These are phyloP conservation scores for Styela clava DNA, from an alignment of 23 tunicate genomes.

Conservation along the genomic window DNA sequence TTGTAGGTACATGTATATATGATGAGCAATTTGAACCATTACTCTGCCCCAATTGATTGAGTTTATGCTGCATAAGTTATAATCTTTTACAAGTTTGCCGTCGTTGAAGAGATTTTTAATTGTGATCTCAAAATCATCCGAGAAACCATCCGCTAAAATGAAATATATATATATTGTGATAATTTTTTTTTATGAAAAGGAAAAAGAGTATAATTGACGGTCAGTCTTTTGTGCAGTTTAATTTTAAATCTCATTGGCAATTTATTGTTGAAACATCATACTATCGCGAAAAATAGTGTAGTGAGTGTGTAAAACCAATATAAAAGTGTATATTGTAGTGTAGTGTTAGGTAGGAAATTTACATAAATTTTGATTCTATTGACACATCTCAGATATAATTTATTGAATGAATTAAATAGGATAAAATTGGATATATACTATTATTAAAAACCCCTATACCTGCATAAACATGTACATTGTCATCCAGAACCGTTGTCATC, in stretches of 20 bases:
- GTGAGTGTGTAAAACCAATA: no score
- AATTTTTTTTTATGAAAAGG: background rate
- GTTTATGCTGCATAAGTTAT: constrained; percentile 63
- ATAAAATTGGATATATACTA: no score
- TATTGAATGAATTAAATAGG: no score
- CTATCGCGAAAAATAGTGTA: no score
- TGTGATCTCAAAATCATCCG: constrained; percentile 43
- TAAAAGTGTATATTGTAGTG: no score
- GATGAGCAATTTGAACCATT: constrained; percentile 84
- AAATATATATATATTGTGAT: background rate
- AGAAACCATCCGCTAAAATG: constrained; percentile 40
- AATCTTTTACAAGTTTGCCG: constrained; percentile 22
- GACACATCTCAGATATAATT: no score
- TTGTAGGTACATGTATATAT: constrained; percentile 60
- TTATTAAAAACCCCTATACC: no score
- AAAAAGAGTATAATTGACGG: background rate
- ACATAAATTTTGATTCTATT: no score
- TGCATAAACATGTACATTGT: constrained; percentile 72
- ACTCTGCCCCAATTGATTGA: constrained; percentile 84
- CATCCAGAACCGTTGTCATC: constrained; percentile 59
- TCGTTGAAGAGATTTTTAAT: constrained; percentile 31
- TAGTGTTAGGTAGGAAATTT: no score
- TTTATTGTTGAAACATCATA: no score
- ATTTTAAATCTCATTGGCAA: background rate
- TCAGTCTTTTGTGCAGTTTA: background rate